phyloP scores from a whole-genome alignment of 2,797 vertebrate genomes.

The Tauraco hartlaubi region DNA sequence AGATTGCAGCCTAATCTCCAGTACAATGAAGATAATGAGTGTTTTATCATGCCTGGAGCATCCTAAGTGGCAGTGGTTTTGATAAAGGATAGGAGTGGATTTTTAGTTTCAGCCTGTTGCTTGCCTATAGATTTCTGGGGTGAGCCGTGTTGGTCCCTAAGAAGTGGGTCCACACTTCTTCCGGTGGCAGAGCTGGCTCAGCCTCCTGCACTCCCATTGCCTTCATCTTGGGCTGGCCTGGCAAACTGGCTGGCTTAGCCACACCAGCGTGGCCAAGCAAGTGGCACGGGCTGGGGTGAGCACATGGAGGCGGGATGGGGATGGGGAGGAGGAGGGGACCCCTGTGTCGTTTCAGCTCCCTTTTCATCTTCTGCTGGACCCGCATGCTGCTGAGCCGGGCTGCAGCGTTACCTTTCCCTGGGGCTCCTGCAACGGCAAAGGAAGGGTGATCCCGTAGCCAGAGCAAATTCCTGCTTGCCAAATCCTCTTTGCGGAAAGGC shows the following conservation, averaged over 20 bases:
- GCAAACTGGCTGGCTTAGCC: not conserved
- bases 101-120: not conserved
- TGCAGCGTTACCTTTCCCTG: not conserved
- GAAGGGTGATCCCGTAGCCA: not conserved
- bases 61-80: not conserved
- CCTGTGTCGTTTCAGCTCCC: rapidly evolving
- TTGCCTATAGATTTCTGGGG: not conserved
- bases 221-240: not conserved
- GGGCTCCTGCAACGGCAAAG: not conserved
- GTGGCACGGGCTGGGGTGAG: not conserved
- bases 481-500: not conserved
- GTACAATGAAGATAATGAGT: constrained; percentile 24
- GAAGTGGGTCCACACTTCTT: not conserved
- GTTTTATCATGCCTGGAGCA: constrained; percentile 47
- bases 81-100: not conserved
- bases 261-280: not conserved
- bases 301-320: not conserved
- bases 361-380: not conserved
- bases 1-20: constrained; percentile 42
- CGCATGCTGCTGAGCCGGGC: not conserved
- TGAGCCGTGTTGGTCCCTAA: not conserved
- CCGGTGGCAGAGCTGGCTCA: not conserved
- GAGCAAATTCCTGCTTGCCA: not conserved
- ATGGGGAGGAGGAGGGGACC: not conserved
- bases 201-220: not conserved